These are phyloP conservation scores for Cyrtonyx montezumae DNA, from an alignment of 2,113 vertebrate genomes.

Conservation along the genomic window DNA sequence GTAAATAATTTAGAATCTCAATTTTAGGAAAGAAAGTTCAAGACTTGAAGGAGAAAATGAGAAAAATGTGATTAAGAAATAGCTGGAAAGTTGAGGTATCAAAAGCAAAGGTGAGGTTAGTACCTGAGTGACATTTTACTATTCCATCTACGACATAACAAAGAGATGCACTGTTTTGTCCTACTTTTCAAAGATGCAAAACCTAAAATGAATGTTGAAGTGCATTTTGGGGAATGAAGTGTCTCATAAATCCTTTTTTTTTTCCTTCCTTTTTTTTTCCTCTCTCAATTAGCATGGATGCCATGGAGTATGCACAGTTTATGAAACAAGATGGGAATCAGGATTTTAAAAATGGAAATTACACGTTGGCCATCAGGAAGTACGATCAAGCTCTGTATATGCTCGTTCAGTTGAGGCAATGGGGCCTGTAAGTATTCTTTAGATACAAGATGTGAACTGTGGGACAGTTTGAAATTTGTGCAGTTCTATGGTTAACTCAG, in stretches of 20 bases:
- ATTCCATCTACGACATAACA: not conserved
- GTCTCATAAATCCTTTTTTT: not conserved
- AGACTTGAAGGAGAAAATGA: not conserved
- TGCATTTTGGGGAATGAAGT: not conserved
- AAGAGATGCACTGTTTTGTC: not conserved
- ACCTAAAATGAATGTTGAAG: not conserved
- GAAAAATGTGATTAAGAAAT: not conserved
- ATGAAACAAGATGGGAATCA: slow-evolving; percentile 72
- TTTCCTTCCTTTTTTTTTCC: fast-evolving
- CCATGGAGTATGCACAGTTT: slow-evolving; percentile 12
- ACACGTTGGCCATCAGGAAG: slow-evolving; percentile 71
- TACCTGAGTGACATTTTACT: not conserved
- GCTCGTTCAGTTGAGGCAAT: slow-evolving; percentile 15
- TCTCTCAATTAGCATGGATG: slow-evolving; percentile 63
- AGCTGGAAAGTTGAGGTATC: not conserved
- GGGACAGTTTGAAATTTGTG: not conserved
- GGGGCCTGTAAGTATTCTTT: slow-evolving; percentile 53
- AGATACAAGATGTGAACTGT: not conserved
- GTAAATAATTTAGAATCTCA: not conserved
- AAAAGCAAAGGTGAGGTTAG: not conserved
- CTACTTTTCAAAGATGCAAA: not conserved
- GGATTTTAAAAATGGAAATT: slow-evolving; percentile 74
- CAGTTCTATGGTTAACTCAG: not conserved
- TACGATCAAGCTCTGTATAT: slow-evolving; percentile 72
- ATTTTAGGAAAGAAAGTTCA: not conserved